Evolutionary conservation across 2,888 invertebrate species (phyloP).

Genomic region (Gastracanthus pulcherrimus): DNA sequence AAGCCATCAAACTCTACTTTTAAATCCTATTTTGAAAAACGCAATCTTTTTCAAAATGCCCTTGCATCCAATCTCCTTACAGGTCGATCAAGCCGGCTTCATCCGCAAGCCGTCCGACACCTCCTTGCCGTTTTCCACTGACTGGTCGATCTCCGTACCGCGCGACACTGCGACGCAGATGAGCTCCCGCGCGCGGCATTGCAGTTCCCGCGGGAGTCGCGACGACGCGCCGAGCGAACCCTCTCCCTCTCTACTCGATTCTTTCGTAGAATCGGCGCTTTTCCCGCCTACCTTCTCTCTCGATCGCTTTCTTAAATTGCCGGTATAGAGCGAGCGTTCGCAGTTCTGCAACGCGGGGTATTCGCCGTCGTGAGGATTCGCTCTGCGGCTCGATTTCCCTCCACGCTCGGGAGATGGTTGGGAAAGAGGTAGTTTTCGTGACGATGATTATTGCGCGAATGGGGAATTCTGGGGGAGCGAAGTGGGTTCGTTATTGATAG

Average conservation of each 20-base stretch:
- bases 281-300: not conserved
- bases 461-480: not conserved
- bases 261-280: conserved; percentile 57
- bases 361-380: too few species aligned
- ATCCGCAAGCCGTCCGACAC: conserved; percentile 8
- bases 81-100: conserved; percentile 2
- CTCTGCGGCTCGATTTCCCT: not conserved
- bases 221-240: not conserved
- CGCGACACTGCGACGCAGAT: conserved; percentile 30
- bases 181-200: conserved; percentile 45
- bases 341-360: too few species aligned
- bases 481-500: too few species aligned
- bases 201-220: conserved; percentile 48
- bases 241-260: conserved; percentile 11
- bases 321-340: conserved; percentile 44
- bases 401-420: not conserved
- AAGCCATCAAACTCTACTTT: too few species aligned
- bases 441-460: not conserved
- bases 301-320: conserved; percentile 54
- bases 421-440: not conserved
- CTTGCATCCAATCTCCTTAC: too few species aligned
- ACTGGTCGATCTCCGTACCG: not conserved
- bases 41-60: too few species aligned
- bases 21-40: too few species aligned
- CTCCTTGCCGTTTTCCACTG: conserved; percentile 32